Conservation (phyloP, 2,797 vertebrate genomes). For the Anguilla marmorata region DNA sequence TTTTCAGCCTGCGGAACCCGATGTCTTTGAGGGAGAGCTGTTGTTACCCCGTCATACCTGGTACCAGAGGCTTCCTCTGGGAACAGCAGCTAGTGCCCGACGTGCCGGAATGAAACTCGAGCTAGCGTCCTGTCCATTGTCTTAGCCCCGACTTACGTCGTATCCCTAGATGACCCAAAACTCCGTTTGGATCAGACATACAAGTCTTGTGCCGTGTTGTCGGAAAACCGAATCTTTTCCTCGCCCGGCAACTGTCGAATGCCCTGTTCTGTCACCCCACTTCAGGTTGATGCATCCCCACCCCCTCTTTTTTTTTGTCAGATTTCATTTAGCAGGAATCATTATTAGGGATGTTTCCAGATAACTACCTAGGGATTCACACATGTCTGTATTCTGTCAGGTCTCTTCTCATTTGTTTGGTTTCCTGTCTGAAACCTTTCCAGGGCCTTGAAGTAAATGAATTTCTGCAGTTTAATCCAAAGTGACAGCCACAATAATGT, state of each 20-base stretch:
- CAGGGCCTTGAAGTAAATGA: neutral
- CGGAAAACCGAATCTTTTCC: neutral
- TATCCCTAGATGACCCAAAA: neutral
- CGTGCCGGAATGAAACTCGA: neutral
- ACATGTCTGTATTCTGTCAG: no score
- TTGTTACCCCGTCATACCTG: neutral
- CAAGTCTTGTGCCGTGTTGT: neutral
- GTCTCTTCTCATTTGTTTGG: neutral
- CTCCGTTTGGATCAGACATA: neutral
- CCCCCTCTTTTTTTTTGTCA: neutral
- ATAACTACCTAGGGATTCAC: neutral
- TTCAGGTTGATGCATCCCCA: neutral
- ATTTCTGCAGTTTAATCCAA: neutral
- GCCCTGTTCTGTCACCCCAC: neutral
- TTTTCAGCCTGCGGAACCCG: neutral
- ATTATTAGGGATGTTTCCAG: neutral
- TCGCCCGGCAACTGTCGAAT: neutral
- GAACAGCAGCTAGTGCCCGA: neutral
- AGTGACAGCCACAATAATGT: neutral
- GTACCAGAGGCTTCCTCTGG: neutral
- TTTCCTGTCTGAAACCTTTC: neutral
- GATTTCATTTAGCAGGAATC: neutral
- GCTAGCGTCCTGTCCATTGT: neutral
- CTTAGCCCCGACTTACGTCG: neutral
- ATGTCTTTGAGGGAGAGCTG: neutral